phyloP scores from a whole-genome alignment of 2,113 vertebrate species.

The Egretta garzetta region DNA sequence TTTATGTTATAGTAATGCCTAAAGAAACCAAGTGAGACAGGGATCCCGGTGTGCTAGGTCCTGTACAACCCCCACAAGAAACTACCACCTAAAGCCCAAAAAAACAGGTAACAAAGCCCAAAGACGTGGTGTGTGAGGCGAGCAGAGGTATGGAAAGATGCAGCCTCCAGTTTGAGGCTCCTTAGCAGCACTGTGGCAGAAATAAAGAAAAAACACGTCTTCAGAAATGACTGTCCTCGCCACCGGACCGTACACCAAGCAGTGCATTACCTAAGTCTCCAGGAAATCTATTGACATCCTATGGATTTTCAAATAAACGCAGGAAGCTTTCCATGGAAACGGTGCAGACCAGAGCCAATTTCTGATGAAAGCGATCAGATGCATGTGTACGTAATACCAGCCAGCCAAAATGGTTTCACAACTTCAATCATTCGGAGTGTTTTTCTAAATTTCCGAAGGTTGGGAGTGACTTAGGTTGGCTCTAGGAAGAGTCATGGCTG shows the following conservation, averaged over 20 bases:
- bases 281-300: neutral
- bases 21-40: neutral
- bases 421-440: rapidly evolving
- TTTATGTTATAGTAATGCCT: neutral
- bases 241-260: neutral
- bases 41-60: neutral
- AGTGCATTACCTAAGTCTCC: rapidly evolving
- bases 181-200: neutral
- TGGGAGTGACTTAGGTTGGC: neutral
- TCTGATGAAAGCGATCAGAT: neutral
- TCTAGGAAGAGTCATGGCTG: neutral
- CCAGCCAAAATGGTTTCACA: neutral
- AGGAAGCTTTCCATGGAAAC: neutral
- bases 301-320: neutral
- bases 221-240: neutral
- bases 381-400: neutral
- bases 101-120: neutral
- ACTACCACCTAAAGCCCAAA: neutral
- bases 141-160: neutral
- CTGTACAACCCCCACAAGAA: neutral
- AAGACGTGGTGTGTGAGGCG: rapidly evolving
- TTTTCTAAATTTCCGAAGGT: neutral
- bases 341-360: neutral
- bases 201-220: neutral
- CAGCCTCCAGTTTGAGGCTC: neutral